Evolutionary conservation across 2,888 invertebrate species (phyloP).

Genomic region (Schizaphis graminum): DNA sequence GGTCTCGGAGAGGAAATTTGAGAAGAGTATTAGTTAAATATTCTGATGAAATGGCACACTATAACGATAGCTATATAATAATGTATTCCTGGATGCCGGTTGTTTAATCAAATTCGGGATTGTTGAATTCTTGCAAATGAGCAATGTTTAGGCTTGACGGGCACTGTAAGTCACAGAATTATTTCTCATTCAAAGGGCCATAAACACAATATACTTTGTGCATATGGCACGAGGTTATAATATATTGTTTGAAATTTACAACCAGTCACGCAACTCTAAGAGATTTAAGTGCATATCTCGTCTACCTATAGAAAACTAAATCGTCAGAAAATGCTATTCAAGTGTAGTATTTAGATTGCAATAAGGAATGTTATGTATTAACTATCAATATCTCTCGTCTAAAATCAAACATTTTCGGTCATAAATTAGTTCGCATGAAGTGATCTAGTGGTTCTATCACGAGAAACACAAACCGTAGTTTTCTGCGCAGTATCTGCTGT

Average conservation of each 20-base stretch:
- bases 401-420: neutral
- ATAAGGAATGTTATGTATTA: neutral
- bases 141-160: neutral
- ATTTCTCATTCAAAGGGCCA: slow-evolving; percentile 15
- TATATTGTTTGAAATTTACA: neutral
- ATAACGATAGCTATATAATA: neutral
- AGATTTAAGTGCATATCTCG: neutral
- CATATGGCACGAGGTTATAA: neutral
- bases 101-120: slow-evolving; percentile 43
- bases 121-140: slow-evolving; percentile 29
- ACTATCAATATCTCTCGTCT: neutral
- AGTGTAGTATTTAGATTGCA: neutral
- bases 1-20: neutral
- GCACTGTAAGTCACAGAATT: slow-evolving; percentile 33
- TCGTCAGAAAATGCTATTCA: neutral
- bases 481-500: neutral
- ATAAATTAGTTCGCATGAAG: neutral
- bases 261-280: neutral
- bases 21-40: slow-evolving; percentile 12
- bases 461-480: neutral
- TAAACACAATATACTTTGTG: neutral
- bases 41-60: neutral
- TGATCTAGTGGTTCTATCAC: neutral
- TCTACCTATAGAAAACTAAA: neutral
- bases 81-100: neutral